Percentiles rank a stretch among this genome's conserved stretches.
These are phyloP conservation scores for Cyclina sinensis DNA, from an alignment of 1,140 invertebrate genomes.

Conservation along the genomic window DNA sequence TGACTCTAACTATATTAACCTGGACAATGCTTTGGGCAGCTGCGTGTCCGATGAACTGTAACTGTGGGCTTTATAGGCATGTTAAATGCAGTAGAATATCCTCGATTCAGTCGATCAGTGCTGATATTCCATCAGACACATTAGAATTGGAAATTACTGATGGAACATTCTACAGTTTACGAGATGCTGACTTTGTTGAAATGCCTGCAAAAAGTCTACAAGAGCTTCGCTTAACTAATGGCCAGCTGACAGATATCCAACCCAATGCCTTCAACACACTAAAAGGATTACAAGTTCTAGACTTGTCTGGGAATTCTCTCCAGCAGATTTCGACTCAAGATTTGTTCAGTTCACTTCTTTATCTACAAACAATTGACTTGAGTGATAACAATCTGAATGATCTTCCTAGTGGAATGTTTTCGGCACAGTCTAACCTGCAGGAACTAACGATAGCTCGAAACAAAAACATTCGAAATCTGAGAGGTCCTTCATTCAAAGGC, in stretches of 20 bases:
- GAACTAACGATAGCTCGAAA: slow-evolving; percentile 37
- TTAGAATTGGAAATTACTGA: not conserved
- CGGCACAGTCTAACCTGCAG: slow-evolving; percentile 28
- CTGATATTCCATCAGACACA: not conserved
- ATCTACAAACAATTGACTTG: slow-evolving; percentile 26
- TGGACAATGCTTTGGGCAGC: not conserved
- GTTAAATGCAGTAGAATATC: not conserved
- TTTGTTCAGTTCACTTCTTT: not conserved
- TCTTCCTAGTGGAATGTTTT: slow-evolving; percentile 52
- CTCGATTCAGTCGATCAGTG: not conserved
- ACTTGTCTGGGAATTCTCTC: slow-evolving; percentile 38
- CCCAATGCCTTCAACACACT: not conserved
- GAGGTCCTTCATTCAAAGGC: slow-evolving; percentile 37
- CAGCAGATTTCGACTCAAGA: slow-evolving; percentile 29
- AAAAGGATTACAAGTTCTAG: not conserved
- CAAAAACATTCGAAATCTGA: slow-evolving; percentile 44
- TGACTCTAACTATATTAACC: not conserved
- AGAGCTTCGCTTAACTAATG: not conserved
- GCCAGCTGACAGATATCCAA: slow-evolving; percentile 1
- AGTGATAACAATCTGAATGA: slow-evolving; percentile 39
- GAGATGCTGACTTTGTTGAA: not conserved
- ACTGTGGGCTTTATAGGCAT: not conserved
- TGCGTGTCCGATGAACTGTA: slow-evolving; percentile 16
- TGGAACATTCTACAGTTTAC: not conserved
- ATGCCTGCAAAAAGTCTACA: not conserved